phyloP scores from a whole-genome alignment of 2,797 vertebrate genomes.

The Linurgus olivaceus region DNA sequence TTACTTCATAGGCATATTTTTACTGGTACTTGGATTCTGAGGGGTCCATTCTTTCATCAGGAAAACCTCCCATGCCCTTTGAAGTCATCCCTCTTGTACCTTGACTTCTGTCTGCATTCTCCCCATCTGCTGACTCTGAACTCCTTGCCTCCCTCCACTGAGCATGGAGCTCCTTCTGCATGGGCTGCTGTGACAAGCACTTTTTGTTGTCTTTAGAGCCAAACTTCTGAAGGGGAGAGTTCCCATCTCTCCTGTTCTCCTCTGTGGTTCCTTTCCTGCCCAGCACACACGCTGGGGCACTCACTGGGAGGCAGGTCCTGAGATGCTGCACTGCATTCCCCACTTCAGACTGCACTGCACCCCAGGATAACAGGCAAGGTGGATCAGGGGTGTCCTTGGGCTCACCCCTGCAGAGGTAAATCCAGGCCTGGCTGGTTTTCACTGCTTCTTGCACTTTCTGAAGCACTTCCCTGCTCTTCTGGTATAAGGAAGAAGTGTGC shows the following conservation, averaged over 20 bases:
- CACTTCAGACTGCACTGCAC: background rate
- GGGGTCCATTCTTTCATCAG: background rate
- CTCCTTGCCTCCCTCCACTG: background rate
- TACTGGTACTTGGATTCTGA: background rate
- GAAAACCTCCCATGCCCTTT: background rate
- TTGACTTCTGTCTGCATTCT: background rate
- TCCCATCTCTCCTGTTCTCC: background rate
- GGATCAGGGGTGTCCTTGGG: background rate
- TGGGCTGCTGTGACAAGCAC: background rate
- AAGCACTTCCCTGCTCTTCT: background rate
- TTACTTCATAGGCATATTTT: background rate
- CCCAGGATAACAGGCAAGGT: background rate
- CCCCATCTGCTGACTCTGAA: background rate
- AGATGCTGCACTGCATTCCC: background rate
- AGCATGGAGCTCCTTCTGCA: background rate
- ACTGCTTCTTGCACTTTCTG: background rate
- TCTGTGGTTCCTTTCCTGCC: background rate
- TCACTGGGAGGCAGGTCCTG: background rate
- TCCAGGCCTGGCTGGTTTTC: background rate
- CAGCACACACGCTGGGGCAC: background rate
- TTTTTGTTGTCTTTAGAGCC: background rate
- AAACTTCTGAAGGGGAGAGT: background rate
- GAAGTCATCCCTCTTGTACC: background rate
- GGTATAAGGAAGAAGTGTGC: background rate
- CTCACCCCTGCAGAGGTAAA: background rate